Evolutionary conservation across 2,113 vertebrate genomes (phyloP), one percentile per base, ranked within the genome.

Genomic region (Balaeniceps rex): DNA sequence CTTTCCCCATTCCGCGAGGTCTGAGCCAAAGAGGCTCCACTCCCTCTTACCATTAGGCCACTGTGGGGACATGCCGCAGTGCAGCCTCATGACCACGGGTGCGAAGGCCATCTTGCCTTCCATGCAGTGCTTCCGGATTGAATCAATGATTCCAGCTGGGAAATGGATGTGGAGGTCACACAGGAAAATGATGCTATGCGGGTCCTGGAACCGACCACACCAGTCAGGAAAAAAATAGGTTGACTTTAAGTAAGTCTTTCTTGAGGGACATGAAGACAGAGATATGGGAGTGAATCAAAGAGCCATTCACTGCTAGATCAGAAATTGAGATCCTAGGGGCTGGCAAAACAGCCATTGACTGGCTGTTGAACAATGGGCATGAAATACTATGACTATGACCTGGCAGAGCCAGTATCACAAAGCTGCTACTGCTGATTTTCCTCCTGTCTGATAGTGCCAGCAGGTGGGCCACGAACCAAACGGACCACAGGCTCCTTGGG

Each of bases 81-180:
- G 97, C 90, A 99, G 97, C 84, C 99, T 98, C 98, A 99, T 97
- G 79, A 99, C 98, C 81, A 99, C 98, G 44, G 99, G 99, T 42
- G 99, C 99, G 0, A 99, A 99, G 33, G 98, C 98, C 99, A 99
- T 99, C 97, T 98, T 98, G 88, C 99, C 99, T 95, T 99, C 99
- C 90, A 99, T 98, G 2, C 99, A 99, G 97, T 99, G 99, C 87
- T 99, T 99, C 96, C 99, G 98, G 92, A 99, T 98, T 3, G 97
- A 97, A 42, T 99, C 99, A 1, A 99, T 98, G 87, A 99, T 95
- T 29, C 98, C 98, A 19, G 97, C 80, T 3, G 99, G 99, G 89
- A 99, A 99, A 93, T 99, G 98, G 96, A 99, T 99, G 97, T 99
- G 99, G 28, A 99, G 99, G 96, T 99, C 99, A 21, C 99, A 99